Evolutionary conservation across 2,797 vertebrate species (phyloP).

Genomic region (Hydrolagus colliei): DNA sequence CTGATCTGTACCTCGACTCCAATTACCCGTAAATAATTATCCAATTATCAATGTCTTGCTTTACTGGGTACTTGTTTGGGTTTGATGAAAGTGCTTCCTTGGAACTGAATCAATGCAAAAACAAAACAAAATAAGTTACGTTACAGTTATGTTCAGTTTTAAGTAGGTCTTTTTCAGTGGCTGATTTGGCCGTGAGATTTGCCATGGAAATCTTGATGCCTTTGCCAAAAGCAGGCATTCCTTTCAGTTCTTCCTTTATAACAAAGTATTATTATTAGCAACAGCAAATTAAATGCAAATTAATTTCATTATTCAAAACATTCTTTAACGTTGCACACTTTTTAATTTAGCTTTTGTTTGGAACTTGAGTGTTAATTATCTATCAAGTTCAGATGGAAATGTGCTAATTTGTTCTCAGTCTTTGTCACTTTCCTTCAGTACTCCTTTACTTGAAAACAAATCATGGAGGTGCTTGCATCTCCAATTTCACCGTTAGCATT

Average conservation of each 20-base stretch:
- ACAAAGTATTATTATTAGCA: conserved; percentile 9
- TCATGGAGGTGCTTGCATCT: background rate
- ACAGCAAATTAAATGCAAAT: background rate
- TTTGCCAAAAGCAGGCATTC: background rate
- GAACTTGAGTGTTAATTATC: background rate
- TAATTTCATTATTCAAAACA: background rate
- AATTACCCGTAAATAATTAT: too few relatives aligned
- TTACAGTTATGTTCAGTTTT: too few relatives aligned
- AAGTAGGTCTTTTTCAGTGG: background rate
- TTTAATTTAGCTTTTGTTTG: background rate
- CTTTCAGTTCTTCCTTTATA: conserved; percentile 2
- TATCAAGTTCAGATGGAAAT: background rate
- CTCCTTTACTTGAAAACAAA: background rate
- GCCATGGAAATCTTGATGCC: background rate
- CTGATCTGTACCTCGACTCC: too few relatives aligned
- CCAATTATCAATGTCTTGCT: too few relatives aligned
- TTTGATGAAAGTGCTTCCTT: too few relatives aligned
- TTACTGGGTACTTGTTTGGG: too few relatives aligned
- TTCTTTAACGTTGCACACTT: background rate
- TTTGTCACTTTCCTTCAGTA: background rate
- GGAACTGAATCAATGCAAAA: too few relatives aligned
- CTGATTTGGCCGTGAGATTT: background rate
- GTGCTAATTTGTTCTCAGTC: background rate
- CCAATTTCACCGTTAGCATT: background rate
- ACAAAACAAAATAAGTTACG: too few relatives aligned